Percentiles rank a stretch among this genome's conserved stretches.
Evolutionary conservation across 2,113 vertebrate genomes (phyloP).

Genomic region (Periophthalmodon schlosseri): DNA sequence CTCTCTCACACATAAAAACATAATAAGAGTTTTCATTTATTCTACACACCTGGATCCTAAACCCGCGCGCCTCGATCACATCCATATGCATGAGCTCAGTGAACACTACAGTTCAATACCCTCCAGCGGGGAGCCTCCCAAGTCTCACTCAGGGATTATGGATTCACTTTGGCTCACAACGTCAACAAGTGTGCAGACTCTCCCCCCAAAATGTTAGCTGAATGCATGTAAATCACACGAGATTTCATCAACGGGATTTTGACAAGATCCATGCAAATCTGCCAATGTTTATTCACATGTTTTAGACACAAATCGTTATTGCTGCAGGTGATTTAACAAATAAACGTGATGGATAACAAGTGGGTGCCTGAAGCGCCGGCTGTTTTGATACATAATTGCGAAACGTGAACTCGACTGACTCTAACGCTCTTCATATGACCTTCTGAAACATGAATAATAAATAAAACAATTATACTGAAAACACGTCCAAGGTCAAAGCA

Average conservation of each 20-base stretch:
- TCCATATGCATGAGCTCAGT: conserved; percentile 9
- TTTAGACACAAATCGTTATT: too few relatives aligned
- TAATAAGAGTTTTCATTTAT: neutral
- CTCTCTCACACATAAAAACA: neutral
- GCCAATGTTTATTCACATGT: too few relatives aligned
- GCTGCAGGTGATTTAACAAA: too few relatives aligned
- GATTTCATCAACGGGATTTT: too few relatives aligned
- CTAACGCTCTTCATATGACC: neutral
- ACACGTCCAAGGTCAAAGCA: neutral
- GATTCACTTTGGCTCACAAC: neutral
- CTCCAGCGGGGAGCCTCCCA: neutral
- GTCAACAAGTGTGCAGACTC: neutral
- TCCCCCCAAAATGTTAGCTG: too few relatives aligned
- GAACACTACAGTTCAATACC: neutral
- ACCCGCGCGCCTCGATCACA: neutral
- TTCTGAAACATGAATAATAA: neutral
- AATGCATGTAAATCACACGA: too few relatives aligned
- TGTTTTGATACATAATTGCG: too few relatives aligned
- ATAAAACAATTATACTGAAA: neutral
- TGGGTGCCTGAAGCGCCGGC: too few relatives aligned
- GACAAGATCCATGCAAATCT: too few relatives aligned
- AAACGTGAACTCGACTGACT: too few relatives aligned
- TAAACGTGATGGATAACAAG: too few relatives aligned
- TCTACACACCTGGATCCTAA: neutral
- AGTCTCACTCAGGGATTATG: neutral